Conservation (phyloP, 2,113 vertebrate species). For the Opisthocomus hoazin region DNA sequence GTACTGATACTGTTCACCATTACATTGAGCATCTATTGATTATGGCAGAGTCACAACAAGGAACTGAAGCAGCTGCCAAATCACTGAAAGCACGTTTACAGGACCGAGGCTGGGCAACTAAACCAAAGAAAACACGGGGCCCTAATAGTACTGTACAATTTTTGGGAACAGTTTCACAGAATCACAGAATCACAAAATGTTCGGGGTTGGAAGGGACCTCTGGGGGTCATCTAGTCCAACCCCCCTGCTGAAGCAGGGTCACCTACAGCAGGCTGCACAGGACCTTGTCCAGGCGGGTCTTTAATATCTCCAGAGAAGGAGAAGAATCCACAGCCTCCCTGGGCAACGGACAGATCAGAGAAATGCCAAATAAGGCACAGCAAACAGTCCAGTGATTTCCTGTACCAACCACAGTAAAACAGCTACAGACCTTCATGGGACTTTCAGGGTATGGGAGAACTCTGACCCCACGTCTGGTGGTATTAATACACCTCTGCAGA, state of each 20-base stretch:
- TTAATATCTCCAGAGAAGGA: too few relatives aligned
- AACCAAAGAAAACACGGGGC: background rate
- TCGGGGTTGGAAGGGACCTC: too few relatives aligned
- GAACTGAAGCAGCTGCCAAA: background rate
- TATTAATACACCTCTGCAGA: background rate
- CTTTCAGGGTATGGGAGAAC: too few relatives aligned
- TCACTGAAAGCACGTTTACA: background rate
- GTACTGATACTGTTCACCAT: background rate
- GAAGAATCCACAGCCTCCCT: too few relatives aligned
- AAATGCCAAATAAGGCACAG: background rate
- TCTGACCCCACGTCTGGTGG: background rate
- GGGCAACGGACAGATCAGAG: background rate
- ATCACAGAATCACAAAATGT: too few relatives aligned
- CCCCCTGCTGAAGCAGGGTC: too few relatives aligned
- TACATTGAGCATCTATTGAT: background rate
- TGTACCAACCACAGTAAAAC: background rate
- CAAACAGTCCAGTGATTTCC: background rate
- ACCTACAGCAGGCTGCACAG: too few relatives aligned
- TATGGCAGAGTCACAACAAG: background rate
- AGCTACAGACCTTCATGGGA: background rate
- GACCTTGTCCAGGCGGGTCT: too few relatives aligned
- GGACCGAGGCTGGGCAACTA: background rate
- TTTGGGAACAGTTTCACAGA: background rate
- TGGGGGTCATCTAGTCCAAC: too few relatives aligned
- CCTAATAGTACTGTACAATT: background rate